These are phyloP conservation scores for Ichneumon xanthorius DNA, from an alignment of 2,888 invertebrate species.

Conservation along the genomic window DNA sequence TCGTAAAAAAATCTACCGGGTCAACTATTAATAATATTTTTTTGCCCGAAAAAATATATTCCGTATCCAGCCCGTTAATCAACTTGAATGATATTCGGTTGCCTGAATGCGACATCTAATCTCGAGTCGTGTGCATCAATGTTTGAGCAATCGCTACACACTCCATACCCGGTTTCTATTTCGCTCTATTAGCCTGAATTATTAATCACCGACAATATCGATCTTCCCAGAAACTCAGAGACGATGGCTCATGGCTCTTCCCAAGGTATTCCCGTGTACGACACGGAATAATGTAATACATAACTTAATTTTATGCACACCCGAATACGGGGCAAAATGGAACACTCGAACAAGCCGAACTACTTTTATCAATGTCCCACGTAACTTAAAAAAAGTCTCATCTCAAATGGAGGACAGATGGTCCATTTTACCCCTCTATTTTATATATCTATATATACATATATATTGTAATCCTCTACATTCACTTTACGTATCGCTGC, in stretches of 20 bases:
- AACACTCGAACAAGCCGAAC: no score
- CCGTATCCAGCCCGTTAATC: background rate
- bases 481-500: no score
- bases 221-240: background rate
- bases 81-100: background rate
- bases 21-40: background rate
- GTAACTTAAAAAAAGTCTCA: no score
- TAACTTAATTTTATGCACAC: no score
- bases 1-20: background rate
- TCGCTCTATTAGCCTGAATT: constrained; percentile 1
- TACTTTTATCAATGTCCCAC: no score
- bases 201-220: constrained; percentile 3
- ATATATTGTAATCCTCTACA: no score
- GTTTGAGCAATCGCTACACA: background rate
- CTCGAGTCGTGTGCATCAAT: background rate
- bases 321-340: no score
- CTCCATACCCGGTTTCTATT: background rate
- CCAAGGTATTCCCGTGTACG: background rate
- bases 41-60: background rate
- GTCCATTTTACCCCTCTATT: no score
- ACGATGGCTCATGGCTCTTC: background rate
- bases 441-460: no score
- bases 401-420: no score
- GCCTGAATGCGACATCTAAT: background rate
- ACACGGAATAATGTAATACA: background rate